phyloP scores from a whole-genome alignment of 2,797 vertebrate species.

The Sebastiscus tertius region DNA sequence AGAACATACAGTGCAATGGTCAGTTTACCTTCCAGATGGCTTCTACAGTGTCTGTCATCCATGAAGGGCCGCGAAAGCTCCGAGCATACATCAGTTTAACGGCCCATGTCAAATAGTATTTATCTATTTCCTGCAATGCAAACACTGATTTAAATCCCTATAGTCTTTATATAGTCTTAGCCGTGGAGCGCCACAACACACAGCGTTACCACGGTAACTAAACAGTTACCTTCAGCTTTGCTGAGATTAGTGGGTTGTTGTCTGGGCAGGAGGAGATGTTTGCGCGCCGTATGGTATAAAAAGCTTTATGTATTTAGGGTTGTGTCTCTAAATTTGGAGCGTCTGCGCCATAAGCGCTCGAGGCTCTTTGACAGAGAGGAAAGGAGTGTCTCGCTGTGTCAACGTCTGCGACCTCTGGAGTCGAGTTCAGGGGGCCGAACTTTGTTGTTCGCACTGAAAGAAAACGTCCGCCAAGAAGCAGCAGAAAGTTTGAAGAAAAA shows the following conservation, averaged over 20 bases:
- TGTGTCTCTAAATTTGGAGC: conserved; percentile 68
- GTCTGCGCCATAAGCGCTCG: conserved; percentile 49
- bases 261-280: conserved; percentile 63
- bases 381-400: conserved; percentile 54
- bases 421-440: conserved; percentile 40
- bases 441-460: not conserved
- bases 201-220: conserved; percentile 54
- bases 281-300: conserved; percentile 36
- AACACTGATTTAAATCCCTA: conserved; percentile 54
- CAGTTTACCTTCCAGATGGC: conserved; percentile 25
- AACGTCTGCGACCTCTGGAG: conserved; percentile 60
- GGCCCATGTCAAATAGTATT: conserved; percentile 42
- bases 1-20: not conserved
- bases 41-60: conserved; percentile 1
- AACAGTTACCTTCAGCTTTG: conserved; percentile 53
- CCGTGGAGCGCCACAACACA: conserved; percentile 41
- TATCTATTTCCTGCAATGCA: conserved; percentile 57
- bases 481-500: not conserved
- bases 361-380: conserved; percentile 38
- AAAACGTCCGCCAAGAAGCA: not conserved
- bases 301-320: conserved; percentile 63
- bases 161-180: conserved; percentile 39
- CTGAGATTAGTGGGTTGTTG: conserved; percentile 70
- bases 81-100: conserved; percentile 33
- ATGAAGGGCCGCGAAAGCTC: not conserved